Evolutionary conservation across 2,113 vertebrate species (phyloP).

Genomic region (Columba livia): DNA sequence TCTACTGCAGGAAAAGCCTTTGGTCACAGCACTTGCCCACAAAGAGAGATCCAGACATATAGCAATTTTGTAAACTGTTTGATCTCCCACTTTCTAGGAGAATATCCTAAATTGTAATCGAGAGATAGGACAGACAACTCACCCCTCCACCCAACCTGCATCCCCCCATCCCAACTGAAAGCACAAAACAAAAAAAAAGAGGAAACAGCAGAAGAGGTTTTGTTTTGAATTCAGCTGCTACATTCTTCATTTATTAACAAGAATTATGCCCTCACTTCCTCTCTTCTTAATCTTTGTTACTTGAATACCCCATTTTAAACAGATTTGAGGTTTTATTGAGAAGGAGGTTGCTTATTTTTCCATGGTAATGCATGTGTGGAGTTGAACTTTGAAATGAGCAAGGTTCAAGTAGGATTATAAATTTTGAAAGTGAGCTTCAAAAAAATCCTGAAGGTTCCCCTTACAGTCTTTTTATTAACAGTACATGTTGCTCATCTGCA

Average conservation of each 20-base stretch:
- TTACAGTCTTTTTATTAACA: not conserved
- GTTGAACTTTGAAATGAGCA: not conserved
- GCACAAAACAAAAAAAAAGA: not conserved
- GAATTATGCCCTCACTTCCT: not conserved
- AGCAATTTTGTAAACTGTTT: not conserved
- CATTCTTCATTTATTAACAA: not conserved
- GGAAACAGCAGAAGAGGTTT: not conserved
- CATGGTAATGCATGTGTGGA: not conserved
- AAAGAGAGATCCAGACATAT: not conserved
- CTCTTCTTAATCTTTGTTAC: not conserved
- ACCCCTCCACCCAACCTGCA: not conserved
- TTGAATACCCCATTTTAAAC: not conserved
- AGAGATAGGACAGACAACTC: not conserved
- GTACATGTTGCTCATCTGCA: not conserved
- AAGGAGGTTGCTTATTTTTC: not conserved
- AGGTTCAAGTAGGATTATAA: not conserved
- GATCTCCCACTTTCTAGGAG: not conserved
- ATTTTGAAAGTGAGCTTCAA: not conserved
- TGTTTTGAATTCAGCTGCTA: not conserved
- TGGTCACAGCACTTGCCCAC: not conserved
- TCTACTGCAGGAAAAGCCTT: not conserved
- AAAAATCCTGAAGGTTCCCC: not conserved
- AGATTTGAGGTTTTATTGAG: not conserved
- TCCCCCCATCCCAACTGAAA: not conserved
- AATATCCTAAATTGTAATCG: not conserved